Evolutionary conservation across 2,797 vertebrate genomes (phyloP), one percentile per base, ranked within the genome.

Genomic region (Nannoperca australis): DNA sequence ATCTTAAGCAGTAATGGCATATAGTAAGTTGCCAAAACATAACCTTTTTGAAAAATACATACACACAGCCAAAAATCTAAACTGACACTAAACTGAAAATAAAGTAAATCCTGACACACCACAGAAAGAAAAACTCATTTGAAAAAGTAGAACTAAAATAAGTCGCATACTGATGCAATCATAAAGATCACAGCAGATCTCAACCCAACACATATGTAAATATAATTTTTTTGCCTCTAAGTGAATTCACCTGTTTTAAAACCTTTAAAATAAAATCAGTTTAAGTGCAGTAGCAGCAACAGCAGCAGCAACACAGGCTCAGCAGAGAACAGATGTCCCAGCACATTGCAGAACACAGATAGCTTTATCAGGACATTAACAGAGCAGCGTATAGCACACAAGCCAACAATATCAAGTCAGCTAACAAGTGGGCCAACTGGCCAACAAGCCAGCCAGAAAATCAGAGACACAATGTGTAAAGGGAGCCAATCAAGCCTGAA

Each of bases 301-400:
- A 77, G 86, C 69, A 71, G 67, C 78, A 62, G 73, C 70, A 87
- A 59, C 78, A 70, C 69, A 56, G 72, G 66, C 82, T 83, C 82
- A 78, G 81, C 67, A 81, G 88, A 91, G 81, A 85, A 84, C 82
- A 88, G 90, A 89, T 85, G 83, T 87, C 77, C 79, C 75, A 76
- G 88, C 88, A 85, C 85, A 86, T 86, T 90, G 91, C 85, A 88
- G 71, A 86, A 64, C 70, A 73, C 74, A 90, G 89, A 91, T 89
- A 88, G 84, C 79, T 93, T 91, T 89, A 93, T 92, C 89, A 88
- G 88, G 72, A 86, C 84, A 80, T 83, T 89, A 88, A 88, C 88
- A 92, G 87, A 90, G 79, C 84, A 70, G 79, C 12, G 12, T 69
- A 55, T 18, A 71, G 78, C 51, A 77, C 59, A 61, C 83, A 78